Evolutionary conservation across 2,797 vertebrate species (phyloP).

Genomic region (Pogoniulus pusillus): DNA sequence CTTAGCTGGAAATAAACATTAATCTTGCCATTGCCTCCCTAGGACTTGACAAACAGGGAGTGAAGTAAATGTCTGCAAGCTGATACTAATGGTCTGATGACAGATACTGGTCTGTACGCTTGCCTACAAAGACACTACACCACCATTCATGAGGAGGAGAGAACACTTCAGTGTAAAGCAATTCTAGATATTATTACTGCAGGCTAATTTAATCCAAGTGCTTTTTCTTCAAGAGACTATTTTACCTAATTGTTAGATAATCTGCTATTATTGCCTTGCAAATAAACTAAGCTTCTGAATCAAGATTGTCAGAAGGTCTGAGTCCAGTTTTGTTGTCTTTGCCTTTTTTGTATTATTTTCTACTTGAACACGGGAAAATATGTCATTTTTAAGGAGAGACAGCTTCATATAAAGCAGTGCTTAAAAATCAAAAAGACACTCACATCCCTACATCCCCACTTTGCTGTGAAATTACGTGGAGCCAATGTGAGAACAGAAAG

Average conservation of each 20-base stretch:
- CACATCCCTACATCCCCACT: background rate
- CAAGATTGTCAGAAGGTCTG: background rate
- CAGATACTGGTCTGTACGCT: constrained; percentile 11
- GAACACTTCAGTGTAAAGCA: background rate
- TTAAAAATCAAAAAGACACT: background rate
- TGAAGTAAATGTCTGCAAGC: constrained; percentile 12
- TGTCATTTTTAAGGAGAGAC: background rate
- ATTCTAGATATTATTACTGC: background rate
- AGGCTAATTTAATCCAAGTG: background rate
- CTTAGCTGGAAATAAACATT: constrained; percentile 51
- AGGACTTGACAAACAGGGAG: constrained; percentile 47
- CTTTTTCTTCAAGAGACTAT: background rate
- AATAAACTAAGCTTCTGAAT: background rate
- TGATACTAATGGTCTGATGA: constrained; percentile 66
- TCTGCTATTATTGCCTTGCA: background rate
- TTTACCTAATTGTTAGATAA: background rate
- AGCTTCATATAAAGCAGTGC: background rate
- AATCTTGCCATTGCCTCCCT: constrained; percentile 54
- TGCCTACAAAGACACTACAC: background rate
- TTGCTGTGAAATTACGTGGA: background rate
- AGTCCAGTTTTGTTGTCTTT: background rate
- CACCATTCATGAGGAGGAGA: background rate
- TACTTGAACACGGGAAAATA: background rate
- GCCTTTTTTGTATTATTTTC: background rate
- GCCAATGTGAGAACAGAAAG: background rate